Evolutionary conservation across 1,140 invertebrate genomes (phyloP).

Genomic region (Papilio polytes): DNA sequence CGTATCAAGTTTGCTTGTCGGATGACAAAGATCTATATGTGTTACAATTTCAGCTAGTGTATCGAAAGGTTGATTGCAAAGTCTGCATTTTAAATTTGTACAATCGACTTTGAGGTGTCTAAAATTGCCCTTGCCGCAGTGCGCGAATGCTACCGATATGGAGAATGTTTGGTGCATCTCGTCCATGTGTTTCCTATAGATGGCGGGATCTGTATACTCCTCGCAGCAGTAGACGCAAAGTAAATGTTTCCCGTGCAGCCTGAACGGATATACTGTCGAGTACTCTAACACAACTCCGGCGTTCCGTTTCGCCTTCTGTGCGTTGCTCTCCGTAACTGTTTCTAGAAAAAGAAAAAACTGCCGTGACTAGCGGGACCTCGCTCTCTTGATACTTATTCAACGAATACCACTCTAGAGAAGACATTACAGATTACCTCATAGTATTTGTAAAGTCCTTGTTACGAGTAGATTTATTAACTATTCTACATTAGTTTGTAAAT

Average conservation of each 20-base stretch:
- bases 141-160: slow-evolving; percentile 60
- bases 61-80: slow-evolving; percentile 51
- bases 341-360: slow-evolving; percentile 72
- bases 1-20: slow-evolving; percentile 49
- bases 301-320: slow-evolving; percentile 65
- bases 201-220: slow-evolving; percentile 54
- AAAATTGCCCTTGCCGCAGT: slow-evolving; percentile 47
- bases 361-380: slow-evolving; percentile 44
- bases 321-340: slow-evolving; percentile 51
- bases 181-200: slow-evolving; percentile 60
- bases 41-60: slow-evolving; percentile 52
- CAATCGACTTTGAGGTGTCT: slow-evolving; percentile 65
- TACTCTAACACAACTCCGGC: slow-evolving; percentile 72
- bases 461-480: too few relatives aligned
- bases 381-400: slow-evolving; percentile 28
- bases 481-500: too few relatives aligned
- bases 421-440: background rate
- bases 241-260: slow-evolving; percentile 62
- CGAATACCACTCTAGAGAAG: background rate
- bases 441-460: too few relatives aligned
- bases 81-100: slow-evolving; percentile 56
- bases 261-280: slow-evolving; percentile 73
- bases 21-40: slow-evolving; percentile 56
- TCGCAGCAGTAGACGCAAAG: slow-evolving; percentile 76
- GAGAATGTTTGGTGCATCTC: slow-evolving; percentile 56